Evolutionary conservation across 2,113 vertebrate species (phyloP).

Genomic region (Tetrax tetrax): DNA sequence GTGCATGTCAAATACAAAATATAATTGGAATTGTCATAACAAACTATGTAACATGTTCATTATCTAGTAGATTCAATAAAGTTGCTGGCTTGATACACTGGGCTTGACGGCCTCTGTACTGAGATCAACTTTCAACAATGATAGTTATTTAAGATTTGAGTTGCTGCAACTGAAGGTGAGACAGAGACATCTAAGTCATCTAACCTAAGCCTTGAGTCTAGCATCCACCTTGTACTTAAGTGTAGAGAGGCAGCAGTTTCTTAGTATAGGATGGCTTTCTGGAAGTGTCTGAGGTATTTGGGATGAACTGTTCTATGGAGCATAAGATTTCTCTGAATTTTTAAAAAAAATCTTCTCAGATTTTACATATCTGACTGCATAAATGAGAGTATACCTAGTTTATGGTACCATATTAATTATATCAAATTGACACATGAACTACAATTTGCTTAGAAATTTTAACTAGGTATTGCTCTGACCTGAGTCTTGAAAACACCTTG

Average conservation of each 20-base stretch:
- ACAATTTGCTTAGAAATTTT: background rate
- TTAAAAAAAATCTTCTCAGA: background rate
- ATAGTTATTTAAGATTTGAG: background rate
- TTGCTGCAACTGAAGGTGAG: background rate
- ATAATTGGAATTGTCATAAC: background rate
- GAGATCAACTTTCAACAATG: background rate
- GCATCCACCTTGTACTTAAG: background rate
- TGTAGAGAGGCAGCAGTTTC: rapidly evolving
- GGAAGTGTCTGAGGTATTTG: background rate
- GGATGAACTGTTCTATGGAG: background rate
- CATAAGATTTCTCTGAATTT: background rate
- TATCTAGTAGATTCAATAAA: background rate
- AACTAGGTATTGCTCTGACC: background rate
- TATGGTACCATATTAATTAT: too few species aligned
- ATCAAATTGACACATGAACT: rapidly evolving
- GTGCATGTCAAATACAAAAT: background rate
- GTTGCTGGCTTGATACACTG: background rate
- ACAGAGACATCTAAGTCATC: background rate
- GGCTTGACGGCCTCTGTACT: background rate
- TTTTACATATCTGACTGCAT: background rate
- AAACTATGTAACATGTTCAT: background rate
- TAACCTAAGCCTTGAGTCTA: background rate
- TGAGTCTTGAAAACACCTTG: background rate
- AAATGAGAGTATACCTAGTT: background rate
- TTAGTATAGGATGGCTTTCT: background rate